These are phyloP conservation scores for Tichodroma muraria DNA, from an alignment of 2,113 vertebrate genomes.

Conservation along the genomic window DNA sequence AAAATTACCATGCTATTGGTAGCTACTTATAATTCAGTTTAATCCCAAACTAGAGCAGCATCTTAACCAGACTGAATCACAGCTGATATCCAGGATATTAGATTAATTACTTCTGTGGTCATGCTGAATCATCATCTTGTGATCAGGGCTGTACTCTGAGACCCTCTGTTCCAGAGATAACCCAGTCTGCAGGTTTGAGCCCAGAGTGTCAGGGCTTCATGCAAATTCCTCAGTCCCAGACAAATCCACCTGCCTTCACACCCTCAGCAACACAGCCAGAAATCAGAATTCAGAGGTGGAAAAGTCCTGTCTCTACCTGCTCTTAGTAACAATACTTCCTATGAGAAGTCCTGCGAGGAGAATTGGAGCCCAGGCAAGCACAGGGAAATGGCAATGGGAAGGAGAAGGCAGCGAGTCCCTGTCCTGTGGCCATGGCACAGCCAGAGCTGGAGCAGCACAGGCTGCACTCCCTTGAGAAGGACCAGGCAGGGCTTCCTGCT, in stretches of 20 bases:
- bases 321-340: neutral
- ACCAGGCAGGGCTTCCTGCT: neutral
- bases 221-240: neutral
- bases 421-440: rapidly evolving
- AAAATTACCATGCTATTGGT: neutral
- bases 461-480: neutral
- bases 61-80: neutral
- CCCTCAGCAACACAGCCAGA: neutral
- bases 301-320: neutral
- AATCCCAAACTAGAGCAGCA: neutral
- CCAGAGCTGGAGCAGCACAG: neutral
- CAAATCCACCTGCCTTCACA: neutral
- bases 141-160: neutral
- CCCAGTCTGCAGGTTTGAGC: neutral
- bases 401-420: rapidly evolving
- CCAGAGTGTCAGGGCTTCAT: neutral
- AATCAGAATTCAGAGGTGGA: neutral
- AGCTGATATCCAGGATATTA: neutral
- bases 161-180: neutral
- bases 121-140: neutral
- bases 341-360: neutral
- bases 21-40: neutral
- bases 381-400: neutral
- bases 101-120: neutral
- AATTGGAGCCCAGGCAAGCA: rapidly evolving